These are phyloP conservation scores for Leptatherina wallacei DNA, from an alignment of 2,797 vertebrate species.

Conservation along the genomic window DNA sequence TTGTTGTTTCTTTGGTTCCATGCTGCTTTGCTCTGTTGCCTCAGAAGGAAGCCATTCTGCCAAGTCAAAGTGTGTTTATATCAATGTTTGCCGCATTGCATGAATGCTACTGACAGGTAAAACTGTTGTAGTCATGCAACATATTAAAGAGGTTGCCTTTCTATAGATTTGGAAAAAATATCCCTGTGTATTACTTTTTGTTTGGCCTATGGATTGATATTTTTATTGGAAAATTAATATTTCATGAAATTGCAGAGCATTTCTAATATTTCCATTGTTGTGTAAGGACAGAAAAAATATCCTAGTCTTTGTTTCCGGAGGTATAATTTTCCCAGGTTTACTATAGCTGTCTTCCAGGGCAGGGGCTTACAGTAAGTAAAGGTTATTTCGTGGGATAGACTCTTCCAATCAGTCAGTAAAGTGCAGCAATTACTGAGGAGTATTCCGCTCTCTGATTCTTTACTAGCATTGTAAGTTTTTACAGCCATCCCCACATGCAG, in stretches of 20 bases:
- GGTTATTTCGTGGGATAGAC: constrained; percentile 1
- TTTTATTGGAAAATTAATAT: neutral
- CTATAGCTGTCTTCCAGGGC: neutral
- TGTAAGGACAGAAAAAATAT: neutral
- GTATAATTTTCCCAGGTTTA: constrained; percentile 13
- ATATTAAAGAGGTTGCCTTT: constrained; percentile 25
- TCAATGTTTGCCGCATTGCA: constrained; percentile 13
- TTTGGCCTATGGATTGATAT: neutral
- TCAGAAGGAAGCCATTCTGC: constrained; percentile 19
- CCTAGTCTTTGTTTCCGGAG: neutral
- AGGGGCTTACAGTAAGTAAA: neutral
- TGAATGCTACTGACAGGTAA: constrained; percentile 27
- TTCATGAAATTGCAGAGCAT: neutral
- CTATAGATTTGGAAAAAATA: constrained; percentile 1
- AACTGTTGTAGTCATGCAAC: constrained; percentile 1
- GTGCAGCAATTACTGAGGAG: constrained; percentile 1
- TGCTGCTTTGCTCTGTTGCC: constrained; percentile 21
- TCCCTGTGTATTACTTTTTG: too few species aligned
- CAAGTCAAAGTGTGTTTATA: constrained; percentile 17
- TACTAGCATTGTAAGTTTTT: constrained; percentile 1
- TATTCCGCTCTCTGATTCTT: constrained; percentile 9
- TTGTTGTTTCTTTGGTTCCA: constrained; percentile 10
- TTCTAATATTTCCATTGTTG: neutral
- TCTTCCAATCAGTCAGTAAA: constrained; percentile 1
- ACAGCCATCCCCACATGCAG: neutral